Base-by-base conservation (phyloP, 1,140 invertebrate species). In the Conopomorpha cramerella region DNA sequence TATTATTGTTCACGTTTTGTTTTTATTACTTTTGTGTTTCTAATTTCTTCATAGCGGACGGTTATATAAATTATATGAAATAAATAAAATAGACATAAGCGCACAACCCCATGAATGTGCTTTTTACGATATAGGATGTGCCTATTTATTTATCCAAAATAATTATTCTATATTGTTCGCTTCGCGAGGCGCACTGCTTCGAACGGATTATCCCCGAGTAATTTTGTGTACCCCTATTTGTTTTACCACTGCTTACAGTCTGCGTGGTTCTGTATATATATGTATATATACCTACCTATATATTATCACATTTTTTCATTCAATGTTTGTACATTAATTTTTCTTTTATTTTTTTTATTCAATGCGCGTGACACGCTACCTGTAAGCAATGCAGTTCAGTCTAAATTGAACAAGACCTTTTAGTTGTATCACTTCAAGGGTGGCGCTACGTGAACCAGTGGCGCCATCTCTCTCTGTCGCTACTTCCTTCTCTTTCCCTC, bases 101-200 rank as follows among this genome's bases (percentile, higher is more conserved):
- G 66, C 70, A 72, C 70, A 70, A n/a, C 55, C 55, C 64, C 68
- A 68, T 72, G 61, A 71, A 70, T 71, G 71, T 76, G 71, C 71
- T 73, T 72, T 45, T 76, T 76, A 76, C 57, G 60, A 59, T 60
- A 31, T 71, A 68, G 56, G 66, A 64, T 36, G 51, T 62, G 50
- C 70, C 59, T 66, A 57, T 66, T 61, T 57, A 49, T 55, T 47
- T 62, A 52, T 57, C 39, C 55, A 55, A 60, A 61, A 54, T 63
- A 60, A 48, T 56, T 56, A 46, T 49, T 49, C 57, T 49, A 49
- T 53, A 47, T 59, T 49, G 47, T 49, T 55, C 47, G 67, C 67
- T 76, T 72, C 60, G 64, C 53, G 67, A 64, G 55, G 64, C 64
- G 52, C 64, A 58, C 65, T 51, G 64, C 67, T 72, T 65, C 58